These are phyloP conservation scores for Phania funesta DNA, from an alignment of 2,888 invertebrate genomes.

Conservation along the genomic window DNA sequence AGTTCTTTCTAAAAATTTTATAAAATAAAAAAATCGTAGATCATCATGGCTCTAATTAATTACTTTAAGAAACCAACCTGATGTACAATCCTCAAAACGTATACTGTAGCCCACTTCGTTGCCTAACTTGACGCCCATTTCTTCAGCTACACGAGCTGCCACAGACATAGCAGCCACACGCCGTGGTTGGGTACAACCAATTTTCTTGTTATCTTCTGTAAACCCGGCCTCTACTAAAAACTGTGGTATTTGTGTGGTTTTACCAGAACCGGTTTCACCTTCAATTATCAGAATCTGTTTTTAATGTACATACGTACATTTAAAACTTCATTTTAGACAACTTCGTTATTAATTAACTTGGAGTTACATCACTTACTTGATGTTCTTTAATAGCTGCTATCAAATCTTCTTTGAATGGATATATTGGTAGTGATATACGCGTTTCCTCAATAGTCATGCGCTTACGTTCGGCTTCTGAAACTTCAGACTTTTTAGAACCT, in stretches of 20 bases:
- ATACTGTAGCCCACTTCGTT: conserved; percentile 95
- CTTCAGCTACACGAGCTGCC: conserved; percentile 97
- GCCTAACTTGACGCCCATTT: conserved; percentile 97
- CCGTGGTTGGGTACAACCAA: conserved; percentile 98
- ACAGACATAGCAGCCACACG: conserved; percentile 99
- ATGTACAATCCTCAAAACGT: conserved; percentile 99
- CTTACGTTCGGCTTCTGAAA: conserved; percentile 86
- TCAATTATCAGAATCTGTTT: conserved; percentile 92
- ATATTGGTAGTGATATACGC: conserved; percentile 95
- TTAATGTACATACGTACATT: neutral
- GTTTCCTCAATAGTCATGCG: conserved; percentile 94
- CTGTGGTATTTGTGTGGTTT: conserved; percentile 99
- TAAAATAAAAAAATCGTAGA: neutral
- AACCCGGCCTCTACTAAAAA: conserved; percentile 97
- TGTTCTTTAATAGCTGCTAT: conserved; percentile 94
- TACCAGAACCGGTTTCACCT: conserved; percentile 99
- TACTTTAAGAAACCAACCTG: conserved; percentile 76
- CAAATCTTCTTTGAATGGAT: conserved; percentile 92
- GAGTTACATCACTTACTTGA: conserved; percentile 82
- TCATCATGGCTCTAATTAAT: too few relatives aligned
- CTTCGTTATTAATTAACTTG: neutral
- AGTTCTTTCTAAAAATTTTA: conserved; percentile 86
- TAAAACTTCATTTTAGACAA: neutral
- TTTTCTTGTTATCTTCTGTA: conserved; percentile 90
- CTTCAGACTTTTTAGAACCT: conserved; percentile 81